Evolutionary conservation across 1,140 invertebrate species (phyloP), one percentile per base, ranked within the genome.

Genomic region (Diorhabda sublineata): DNA sequence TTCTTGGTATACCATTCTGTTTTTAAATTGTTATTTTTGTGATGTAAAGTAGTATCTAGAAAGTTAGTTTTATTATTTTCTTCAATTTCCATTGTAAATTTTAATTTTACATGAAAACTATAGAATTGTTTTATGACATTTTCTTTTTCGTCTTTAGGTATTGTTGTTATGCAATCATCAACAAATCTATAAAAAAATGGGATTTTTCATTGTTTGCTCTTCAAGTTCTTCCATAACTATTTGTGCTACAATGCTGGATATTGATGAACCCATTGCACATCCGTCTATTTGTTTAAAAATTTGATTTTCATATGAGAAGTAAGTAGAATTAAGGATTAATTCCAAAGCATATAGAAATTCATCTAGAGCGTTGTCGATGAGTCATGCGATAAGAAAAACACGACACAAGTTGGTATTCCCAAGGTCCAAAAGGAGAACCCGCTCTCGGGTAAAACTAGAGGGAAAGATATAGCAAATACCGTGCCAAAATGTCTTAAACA

Each of bases 281-380:
- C 63, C 68, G 0, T 69, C 68, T 3, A 69, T 58, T 65, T 58
- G 62, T 60, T 69, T 65, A 44, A 57, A 69, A 43, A 64, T 58
- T 26, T 59, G 2, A 11, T 69, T 47, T 64, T 65, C 45, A 45
- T 58, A 65, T 43, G 11, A 9, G 45, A 69, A 69, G 42, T 66
- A 44, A n/a, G 44, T 61, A 5, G 56, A n/a, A 58, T 65, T 56
- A 9, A 69, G 43, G 61, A 42, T 67, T 58, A n/a, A 5, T 6
- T 58, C 2, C 5, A 60, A 44, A 5, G 45, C 45, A 5, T 67
- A 3, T 11, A 64, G 26, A 44, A 58, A 64, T 41, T 69, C 56
- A 26, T 64, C 61, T 64, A 4, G 2, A 5, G n/a, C 11, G 11
- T 11, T 11, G 11, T 11, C 26, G 26, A 26, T 26, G 26, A 26